These are phyloP conservation scores for Melanotaenia trifasciata DNA, from an alignment of 2,797 vertebrate species.

Conservation along the genomic window DNA sequence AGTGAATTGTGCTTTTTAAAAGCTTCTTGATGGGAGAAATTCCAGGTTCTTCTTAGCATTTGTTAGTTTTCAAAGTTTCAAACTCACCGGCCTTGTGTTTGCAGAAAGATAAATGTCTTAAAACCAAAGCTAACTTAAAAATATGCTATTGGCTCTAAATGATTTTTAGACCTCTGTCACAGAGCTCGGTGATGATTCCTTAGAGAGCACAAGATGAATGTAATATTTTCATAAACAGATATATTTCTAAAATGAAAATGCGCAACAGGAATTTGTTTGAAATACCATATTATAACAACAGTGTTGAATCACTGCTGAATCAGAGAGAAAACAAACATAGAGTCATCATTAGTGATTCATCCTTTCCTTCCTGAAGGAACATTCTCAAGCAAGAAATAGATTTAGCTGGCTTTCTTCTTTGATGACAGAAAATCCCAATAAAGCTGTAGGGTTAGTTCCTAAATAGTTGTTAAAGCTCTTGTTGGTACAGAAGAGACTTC, in stretches of 20 bases:
- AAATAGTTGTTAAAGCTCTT: background rate
- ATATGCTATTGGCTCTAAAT: background rate
- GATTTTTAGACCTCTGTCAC: background rate
- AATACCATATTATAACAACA: background rate
- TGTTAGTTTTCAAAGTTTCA: slow-evolving; percentile 38
- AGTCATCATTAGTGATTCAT: background rate
- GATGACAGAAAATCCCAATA: background rate
- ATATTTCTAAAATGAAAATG: background rate
- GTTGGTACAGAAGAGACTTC: background rate
- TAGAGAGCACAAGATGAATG: background rate
- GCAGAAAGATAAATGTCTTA: background rate
- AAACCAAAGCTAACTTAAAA: background rate
- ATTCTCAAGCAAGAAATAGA: background rate
- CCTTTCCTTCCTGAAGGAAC: background rate
- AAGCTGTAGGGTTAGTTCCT: background rate
- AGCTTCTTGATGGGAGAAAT: slow-evolving; percentile 31
- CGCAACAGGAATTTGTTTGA: background rate
- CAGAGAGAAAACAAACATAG: background rate
- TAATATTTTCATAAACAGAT: background rate
- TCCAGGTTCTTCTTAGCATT: slow-evolving; percentile 42
- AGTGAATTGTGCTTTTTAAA: background rate
- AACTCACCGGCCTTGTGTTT: slow-evolving; percentile 7
- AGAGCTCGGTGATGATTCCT: background rate
- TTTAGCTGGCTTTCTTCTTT: background rate
- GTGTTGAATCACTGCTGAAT: slow-evolving; percentile 11